phyloP scores from a whole-genome alignment of 2,888 invertebrate genomes.

The Ophioninae sp. region DNA sequence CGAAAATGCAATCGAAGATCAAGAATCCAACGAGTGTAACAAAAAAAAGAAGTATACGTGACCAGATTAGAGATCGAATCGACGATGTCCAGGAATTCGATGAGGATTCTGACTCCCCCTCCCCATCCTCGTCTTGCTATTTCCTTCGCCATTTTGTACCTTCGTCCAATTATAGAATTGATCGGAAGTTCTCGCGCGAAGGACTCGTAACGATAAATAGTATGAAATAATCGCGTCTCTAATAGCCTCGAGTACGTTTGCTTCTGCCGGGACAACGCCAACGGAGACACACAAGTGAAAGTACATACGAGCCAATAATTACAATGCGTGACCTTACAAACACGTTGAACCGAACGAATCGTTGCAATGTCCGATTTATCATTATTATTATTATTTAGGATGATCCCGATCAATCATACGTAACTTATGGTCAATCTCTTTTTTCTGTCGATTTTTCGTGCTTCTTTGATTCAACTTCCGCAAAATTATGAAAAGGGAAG shows the following conservation, averaged over 20 bases:
- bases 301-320: conserved; percentile 50
- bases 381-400: conserved; percentile 11
- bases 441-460: not conserved
- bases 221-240: conserved; percentile 50
- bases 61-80: conserved; percentile 18
- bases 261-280: conserved; percentile 47
- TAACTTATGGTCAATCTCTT: not conserved
- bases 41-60: conserved; percentile 30
- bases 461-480: not conserved
- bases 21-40: conserved; percentile 10
- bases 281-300: conserved; percentile 46
- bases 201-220: conserved; percentile 53
- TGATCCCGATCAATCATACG: conserved; percentile 19
- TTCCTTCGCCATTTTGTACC: not conserved
- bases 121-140: not conserved
- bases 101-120: not conserved
- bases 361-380: conserved; percentile 29
- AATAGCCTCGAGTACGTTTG: conserved; percentile 45
- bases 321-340: conserved; percentile 57
- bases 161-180: conserved; percentile 3
- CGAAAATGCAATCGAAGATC: conserved; percentile 22
- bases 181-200: conserved; percentile 13
- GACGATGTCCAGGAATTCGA: conserved; percentile 5
- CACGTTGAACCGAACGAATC: conserved; percentile 45
- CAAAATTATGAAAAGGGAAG: not conserved